Evolutionary conservation across 1,140 invertebrate species (phyloP), one percentile per base, ranked within the genome.

Genomic region (Pogonognathellus flavescens): DNA sequence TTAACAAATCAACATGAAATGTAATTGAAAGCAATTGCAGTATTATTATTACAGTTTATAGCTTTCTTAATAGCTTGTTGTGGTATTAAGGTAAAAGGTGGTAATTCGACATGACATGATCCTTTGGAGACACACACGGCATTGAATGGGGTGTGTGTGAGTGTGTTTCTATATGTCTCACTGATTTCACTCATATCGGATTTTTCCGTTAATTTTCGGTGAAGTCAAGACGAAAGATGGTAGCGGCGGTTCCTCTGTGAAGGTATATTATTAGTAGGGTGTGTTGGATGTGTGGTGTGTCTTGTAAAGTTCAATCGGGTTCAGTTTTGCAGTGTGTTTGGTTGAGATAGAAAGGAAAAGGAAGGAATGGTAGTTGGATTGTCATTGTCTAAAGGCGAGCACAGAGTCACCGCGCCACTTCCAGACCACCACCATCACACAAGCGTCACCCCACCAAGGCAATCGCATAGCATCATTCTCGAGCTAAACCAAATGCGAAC

Each of bases 201-300:
- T 20, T 66, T 66, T 66, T 66, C 25, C 62, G 62, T 66, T 66
- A 66, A 25, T 66, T 66, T 66, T 66, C 62, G 62, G 62, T 20
- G 11, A 10, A 66, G 62, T 20, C 10, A 66, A 66, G 22, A 66
- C 20, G 62, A 66, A 31, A 66, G 62, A 66, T 13, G 62, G 62
- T 13, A 66, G 62, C 62, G 62, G 62, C 62, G 62, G 20, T 66
- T 66, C 22, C 22, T 66, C 9, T 25, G 62, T 25, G 20, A 66
- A 66, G 25, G 62, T 66, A 13, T 20, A 66, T 66, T 20, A 25
- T 66, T 66, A n/a, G 55, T 59, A 18, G 55, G 11, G 55, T 59
- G 55, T 59, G 55, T 14, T n/a, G n/a, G n/a, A 5, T 59, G 62
- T 66, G 62, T 25, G 14, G 22, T 14, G 22, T 14, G 11, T 60